phyloP scores from a whole-genome alignment of 2,888 invertebrate genomes.

The Thereva nobilitata region DNA sequence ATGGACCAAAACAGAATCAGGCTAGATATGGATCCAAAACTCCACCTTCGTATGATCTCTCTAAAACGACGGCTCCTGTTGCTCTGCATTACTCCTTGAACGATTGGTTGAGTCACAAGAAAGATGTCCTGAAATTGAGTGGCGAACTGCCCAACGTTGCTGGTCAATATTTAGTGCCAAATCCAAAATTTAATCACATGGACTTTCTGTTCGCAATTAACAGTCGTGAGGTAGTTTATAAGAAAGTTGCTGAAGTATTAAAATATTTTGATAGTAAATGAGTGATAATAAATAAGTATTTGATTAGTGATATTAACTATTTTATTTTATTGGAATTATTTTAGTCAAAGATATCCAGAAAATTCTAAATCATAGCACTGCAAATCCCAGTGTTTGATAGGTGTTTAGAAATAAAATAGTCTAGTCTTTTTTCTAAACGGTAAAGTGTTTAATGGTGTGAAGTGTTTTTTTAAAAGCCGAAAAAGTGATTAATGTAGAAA shows the following conservation, averaged over 20 bases:
- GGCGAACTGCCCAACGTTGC: slow-evolving; percentile 61
- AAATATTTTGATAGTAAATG: neutral
- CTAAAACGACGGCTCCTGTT: slow-evolving; percentile 61
- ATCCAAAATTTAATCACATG: slow-evolving; percentile 62
- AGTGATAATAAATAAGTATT: neutral
- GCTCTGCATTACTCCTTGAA: slow-evolving; percentile 64
- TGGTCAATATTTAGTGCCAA: slow-evolving; percentile 63
- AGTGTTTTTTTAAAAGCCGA: too few species aligned
- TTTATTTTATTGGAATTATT: too few species aligned
- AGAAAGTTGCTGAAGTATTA: slow-evolving; percentile 60
- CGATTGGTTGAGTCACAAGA: slow-evolving; percentile 68
- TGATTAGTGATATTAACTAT: too few species aligned
- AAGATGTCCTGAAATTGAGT: slow-evolving; percentile 63
- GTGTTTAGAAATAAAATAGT: too few species aligned
- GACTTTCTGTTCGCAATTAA: slow-evolving; percentile 65
- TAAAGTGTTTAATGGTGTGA: too few species aligned
- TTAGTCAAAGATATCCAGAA: too few species aligned
- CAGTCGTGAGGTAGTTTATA: slow-evolving; percentile 44
- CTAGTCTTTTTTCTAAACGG: too few species aligned
- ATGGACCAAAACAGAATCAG: slow-evolving; percentile 58
- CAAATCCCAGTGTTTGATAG: too few species aligned
- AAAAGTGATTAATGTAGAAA: too few species aligned
- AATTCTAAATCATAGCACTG: too few species aligned
- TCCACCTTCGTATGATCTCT: slow-evolving; percentile 64
- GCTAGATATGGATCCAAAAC: slow-evolving; percentile 58